Evolutionary conservation across 2,888 invertebrate genomes (phyloP).

Genomic region (Phytoseiulus persimilis): DNA sequence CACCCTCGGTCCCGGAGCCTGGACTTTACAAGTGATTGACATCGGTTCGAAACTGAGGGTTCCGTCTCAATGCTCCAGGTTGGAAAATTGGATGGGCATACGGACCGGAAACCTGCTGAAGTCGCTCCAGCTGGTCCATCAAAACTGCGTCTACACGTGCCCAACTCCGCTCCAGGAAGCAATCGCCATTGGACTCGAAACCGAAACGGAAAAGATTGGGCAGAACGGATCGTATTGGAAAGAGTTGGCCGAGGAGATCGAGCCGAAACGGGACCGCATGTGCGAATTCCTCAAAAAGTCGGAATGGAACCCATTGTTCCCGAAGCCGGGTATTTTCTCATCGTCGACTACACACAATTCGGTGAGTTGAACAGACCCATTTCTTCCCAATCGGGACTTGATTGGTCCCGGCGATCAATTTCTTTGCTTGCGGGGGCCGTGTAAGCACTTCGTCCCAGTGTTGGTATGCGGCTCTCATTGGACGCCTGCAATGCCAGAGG

Average conservation of each 20-base stretch:
- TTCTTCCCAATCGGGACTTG: constrained; percentile 39
- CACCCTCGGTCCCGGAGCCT: no score
- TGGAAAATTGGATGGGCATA: constrained; percentile 71
- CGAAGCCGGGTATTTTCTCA: constrained; percentile 92
- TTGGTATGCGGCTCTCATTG: background rate
- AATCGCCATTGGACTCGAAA: constrained; percentile 76
- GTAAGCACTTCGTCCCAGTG: background rate
- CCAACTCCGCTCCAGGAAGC: constrained; percentile 84
- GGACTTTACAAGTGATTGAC: no score
- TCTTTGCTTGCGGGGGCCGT: no score
- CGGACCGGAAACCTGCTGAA: constrained; percentile 69
- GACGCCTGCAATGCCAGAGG: background rate
- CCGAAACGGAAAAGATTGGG: constrained; percentile 64
- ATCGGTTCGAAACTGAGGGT: background rate
- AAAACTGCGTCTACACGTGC: constrained; percentile 86
- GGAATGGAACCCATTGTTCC: constrained; percentile 87
- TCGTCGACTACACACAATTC: constrained; percentile 79
- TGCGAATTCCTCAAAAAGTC: constrained; percentile 64
- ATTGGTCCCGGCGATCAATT: no score
- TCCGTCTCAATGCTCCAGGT: background rate
- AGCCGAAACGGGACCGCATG: constrained; percentile 70
- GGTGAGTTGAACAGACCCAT: constrained; percentile 52
- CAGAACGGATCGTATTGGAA: constrained; percentile 73
- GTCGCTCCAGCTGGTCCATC: constrained; percentile 77
- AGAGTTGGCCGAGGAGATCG: constrained; percentile 64